Evolutionary conservation across 2,797 vertebrate species (phyloP).

Genomic region (Melanotaenia trifasciata): DNA sequence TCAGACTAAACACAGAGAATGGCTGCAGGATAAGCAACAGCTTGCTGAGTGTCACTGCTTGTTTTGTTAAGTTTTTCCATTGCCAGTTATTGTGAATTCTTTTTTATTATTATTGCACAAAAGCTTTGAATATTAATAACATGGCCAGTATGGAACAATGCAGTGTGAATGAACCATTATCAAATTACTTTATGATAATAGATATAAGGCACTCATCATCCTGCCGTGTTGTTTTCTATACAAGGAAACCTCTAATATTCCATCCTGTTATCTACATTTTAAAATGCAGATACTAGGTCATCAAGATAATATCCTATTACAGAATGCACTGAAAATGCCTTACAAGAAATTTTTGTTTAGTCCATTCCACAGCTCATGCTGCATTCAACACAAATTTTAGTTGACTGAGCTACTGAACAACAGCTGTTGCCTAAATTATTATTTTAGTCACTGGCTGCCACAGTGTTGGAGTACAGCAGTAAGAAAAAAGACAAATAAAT

Average conservation of each 20-base stretch:
- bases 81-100: constrained; percentile 37
- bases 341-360: constrained; percentile 8
- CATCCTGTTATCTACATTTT: not conserved
- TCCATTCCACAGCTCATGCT: not conserved
- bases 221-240: constrained; percentile 2
- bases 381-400: constrained; percentile 15
- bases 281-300: not conserved
- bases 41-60: constrained; percentile 37
- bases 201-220: constrained; percentile 1
- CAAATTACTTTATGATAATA: constrained; percentile 1
- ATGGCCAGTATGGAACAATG: constrained; percentile 1
- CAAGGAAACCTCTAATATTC: not conserved
- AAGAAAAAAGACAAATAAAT: constrained; percentile 48
- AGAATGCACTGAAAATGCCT: not conserved
- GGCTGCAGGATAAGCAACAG: constrained; percentile 28
- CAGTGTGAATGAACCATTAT: constrained; percentile 11
- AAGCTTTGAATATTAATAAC: constrained; percentile 35
- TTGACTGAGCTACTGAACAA: constrained; percentile 26
- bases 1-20: constrained; percentile 20
- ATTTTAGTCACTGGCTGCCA: constrained; percentile 21
- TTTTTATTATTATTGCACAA: constrained; percentile 15
- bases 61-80: constrained; percentile 32
- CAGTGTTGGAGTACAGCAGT: constrained; percentile 30
- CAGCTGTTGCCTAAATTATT: constrained; percentile 25
- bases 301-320: not conserved